Evolutionary conservation across 2,888 invertebrate genomes (phyloP).

Genomic region (Acanthosepion lycidas): DNA sequence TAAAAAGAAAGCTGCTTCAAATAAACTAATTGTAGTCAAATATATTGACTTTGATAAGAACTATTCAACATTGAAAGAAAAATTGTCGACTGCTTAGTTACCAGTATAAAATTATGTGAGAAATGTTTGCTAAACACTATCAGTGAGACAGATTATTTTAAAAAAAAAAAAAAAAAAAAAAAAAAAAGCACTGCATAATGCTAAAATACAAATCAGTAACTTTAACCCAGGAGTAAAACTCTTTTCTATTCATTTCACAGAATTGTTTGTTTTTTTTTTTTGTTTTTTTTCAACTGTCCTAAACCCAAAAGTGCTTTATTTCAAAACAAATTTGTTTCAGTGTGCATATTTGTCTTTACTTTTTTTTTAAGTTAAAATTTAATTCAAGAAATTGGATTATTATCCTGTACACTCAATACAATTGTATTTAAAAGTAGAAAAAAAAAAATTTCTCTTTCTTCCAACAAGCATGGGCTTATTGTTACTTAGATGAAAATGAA

Average conservation of each 20-base stretch:
- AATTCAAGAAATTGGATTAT: background rate
- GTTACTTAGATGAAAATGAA: background rate
- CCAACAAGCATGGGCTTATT: background rate
- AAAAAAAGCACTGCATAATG: background rate
- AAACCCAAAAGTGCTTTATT: slow-evolving; percentile 33
- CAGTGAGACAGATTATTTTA: background rate
- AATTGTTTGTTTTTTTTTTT: too few relatives aligned
- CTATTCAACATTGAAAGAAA: background rate
- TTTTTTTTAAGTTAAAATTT: background rate
- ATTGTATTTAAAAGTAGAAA: background rate
- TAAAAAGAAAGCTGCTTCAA: background rate
- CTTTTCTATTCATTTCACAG: background rate
- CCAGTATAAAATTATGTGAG: background rate
- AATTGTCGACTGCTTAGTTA: background rate
- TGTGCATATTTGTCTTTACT: background rate
- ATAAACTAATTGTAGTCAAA: background rate
- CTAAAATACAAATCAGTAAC: background rate
- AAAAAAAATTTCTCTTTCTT: background rate
- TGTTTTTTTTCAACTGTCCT: background rate
- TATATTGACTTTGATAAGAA: background rate
- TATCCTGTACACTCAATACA: background rate
- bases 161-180: background rate
- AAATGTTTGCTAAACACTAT: background rate
- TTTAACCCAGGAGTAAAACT: background rate
- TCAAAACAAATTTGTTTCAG: background rate